Evolutionary conservation across 2,113 vertebrate genomes (phyloP).

Genomic region (Epinephelus lanceolatus): DNA sequence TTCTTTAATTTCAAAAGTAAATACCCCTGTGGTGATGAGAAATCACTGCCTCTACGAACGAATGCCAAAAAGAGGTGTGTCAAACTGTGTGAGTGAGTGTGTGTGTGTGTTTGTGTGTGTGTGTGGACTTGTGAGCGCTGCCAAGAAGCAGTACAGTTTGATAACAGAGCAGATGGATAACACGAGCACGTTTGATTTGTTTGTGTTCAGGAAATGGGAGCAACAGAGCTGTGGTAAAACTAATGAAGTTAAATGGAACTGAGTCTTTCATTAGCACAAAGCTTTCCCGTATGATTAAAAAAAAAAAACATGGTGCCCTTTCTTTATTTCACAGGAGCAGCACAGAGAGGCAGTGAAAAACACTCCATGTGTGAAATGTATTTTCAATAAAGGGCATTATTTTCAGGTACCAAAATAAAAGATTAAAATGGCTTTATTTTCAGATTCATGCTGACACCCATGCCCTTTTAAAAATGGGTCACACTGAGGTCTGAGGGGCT

Average conservation of each 20-base stretch:
- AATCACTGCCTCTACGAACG: constrained; percentile 28
- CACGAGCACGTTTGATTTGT: constrained; percentile 58
- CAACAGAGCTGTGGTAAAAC: constrained; percentile 55
- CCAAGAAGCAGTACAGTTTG: constrained; percentile 62
- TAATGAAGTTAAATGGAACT: constrained; percentile 67
- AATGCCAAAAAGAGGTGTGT: constrained; percentile 60
- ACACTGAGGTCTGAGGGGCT: background rate
- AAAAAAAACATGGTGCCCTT: background rate
- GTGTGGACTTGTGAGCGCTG: constrained; percentile 9
- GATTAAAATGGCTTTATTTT: constrained; percentile 28
- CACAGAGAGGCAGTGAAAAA: constrained; percentile 10
- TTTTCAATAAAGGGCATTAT: constrained; percentile 34
- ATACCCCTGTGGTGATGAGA: constrained; percentile 45
- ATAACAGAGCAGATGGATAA: constrained; percentile 67
- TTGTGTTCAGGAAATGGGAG: constrained; percentile 57
- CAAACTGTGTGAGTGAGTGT: background rate
- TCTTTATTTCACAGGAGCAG: constrained; percentile 31
- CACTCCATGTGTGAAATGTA: background rate
- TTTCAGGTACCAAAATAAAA: constrained; percentile 13
- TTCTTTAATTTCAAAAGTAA: constrained; percentile 65
- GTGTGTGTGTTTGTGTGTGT: constrained; percentile 14
- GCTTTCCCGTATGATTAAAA: constrained; percentile 40
- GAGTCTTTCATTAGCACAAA: constrained; percentile 64
- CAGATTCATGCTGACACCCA: constrained; percentile 5
- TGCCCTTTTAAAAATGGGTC: constrained; percentile 21